These are phyloP conservation scores for Microchrysa polita DNA, from an alignment of 2,888 invertebrate species.

Conservation along the genomic window DNA sequence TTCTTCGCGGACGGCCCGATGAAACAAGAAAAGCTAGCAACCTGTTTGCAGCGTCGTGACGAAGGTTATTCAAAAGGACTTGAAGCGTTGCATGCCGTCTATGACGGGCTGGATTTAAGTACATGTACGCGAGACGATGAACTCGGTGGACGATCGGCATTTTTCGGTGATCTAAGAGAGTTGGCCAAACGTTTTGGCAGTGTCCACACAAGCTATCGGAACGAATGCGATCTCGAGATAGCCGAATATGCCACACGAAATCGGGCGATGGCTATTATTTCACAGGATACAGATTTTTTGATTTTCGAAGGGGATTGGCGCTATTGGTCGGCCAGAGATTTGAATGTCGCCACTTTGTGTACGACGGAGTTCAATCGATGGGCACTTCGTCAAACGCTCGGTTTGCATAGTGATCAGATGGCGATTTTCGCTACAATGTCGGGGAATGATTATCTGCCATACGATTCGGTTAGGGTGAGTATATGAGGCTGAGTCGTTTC, in stretches of 20 bases:
- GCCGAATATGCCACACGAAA: conserved; percentile 45
- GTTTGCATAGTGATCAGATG: conserved; percentile 42
- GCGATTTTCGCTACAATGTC: conserved; percentile 46
- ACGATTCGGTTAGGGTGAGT: conserved; percentile 35
- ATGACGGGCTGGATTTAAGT: neutral
- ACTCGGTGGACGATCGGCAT: neutral
- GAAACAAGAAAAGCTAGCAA: conserved; percentile 7
- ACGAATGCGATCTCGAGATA: conserved; percentile 50
- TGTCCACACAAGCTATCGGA: neutral
- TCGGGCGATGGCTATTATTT: conserved; percentile 47
- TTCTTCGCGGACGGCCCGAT: conserved; percentile 39
- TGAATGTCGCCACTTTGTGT: conserved; percentile 29
- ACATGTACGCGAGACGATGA: neutral
- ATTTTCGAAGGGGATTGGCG: conserved; percentile 49
- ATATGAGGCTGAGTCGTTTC: no score
- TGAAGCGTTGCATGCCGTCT: neutral
- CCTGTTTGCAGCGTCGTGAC: conserved; percentile 19
- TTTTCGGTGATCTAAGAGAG: conserved; percentile 32
- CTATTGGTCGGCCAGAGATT: conserved; percentile 42
- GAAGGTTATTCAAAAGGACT: conserved; percentile 17
- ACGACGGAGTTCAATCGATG: conserved; percentile 45
- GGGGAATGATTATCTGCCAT: conserved; percentile 47
- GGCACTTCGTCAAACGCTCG: conserved; percentile 33
- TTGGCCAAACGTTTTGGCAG: conserved; percentile 33
- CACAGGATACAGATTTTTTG: conserved; percentile 49